A percentile compares a stretch with the other conserved stretches of the same genome.
phyloP scores from a whole-genome alignment of 2,888 invertebrate species.

The Schizotus pectinicornis region DNA sequence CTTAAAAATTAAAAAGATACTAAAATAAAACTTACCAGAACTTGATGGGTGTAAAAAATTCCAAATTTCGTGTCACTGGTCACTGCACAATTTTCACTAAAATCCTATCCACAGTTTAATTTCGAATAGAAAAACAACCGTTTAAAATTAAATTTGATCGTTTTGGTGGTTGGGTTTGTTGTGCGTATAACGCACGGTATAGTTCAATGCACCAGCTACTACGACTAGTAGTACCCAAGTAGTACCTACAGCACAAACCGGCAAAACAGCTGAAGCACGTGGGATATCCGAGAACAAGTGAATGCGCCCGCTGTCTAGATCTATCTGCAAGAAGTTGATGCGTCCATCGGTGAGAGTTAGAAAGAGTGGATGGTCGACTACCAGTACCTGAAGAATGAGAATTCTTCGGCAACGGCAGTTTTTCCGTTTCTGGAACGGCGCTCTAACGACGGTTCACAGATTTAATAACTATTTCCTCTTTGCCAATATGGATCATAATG shows the following conservation, averaged over 20 bases:
- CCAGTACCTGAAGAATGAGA: neutral
- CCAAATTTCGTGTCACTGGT: constrained; percentile 1
- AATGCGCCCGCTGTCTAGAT: constrained; percentile 35
- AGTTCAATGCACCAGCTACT: constrained; percentile 39
- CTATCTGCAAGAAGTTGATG: constrained; percentile 34
- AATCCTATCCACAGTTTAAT: no score
- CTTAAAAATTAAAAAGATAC: neutral
- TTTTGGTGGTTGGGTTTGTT: neutral
- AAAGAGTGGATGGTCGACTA: constrained; percentile 23
- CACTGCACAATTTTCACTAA: constrained; percentile 3
- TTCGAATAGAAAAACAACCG: no score
- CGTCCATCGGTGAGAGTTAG: constrained; percentile 38
- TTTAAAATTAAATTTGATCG: neutral
- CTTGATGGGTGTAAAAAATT: no score
- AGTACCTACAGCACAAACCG: constrained; percentile 29
- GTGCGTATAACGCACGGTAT: constrained; percentile 28
- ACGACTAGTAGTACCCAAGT: no score
- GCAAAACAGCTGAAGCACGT: constrained; percentile 39
- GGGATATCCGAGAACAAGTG: constrained; percentile 38
- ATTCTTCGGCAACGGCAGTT: neutral
- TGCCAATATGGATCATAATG: no score
- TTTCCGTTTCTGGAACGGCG: no score
- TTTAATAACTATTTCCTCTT: no score
- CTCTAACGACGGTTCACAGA: no score
- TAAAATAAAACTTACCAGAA: neutral